Percentiles rank a stretch among this genome's conserved stretches.
These are phyloP conservation scores for Spermophilus dauricus DNA, from an alignment of 2,113 vertebrate species.

Conservation along the genomic window DNA sequence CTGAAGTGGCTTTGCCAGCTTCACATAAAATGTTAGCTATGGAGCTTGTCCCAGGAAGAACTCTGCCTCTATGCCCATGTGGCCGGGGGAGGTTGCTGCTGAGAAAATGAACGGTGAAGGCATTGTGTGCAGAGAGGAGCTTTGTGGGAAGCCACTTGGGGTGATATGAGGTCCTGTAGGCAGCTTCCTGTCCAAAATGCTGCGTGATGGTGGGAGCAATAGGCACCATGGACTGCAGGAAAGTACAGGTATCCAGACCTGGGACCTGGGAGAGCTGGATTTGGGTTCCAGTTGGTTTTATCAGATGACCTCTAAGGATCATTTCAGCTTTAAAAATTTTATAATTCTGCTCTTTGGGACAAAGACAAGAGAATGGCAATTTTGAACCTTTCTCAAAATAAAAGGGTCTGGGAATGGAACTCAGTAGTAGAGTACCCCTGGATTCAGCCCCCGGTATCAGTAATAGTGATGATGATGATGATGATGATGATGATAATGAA, in stretches of 20 bases:
- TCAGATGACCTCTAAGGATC: not conserved
- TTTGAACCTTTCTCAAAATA: not conserved
- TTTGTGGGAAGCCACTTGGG: not conserved
- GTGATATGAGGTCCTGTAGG: fast-evolving
- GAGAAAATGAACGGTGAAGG: fast-evolving
- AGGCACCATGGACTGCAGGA: not conserved
- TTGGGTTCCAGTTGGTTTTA: not conserved
- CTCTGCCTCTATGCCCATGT: not conserved
- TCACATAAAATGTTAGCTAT: not conserved
- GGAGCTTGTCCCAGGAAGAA: not conserved
- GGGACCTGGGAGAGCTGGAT: not conserved
- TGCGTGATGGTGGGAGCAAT: not conserved
- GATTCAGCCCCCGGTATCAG: not conserved
- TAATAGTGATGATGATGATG: not conserved
- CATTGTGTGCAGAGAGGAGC: not conserved
- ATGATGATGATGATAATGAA: not conserved
- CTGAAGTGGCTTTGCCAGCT: not conserved
- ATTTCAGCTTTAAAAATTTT: not conserved
- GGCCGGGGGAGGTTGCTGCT: fast-evolving
- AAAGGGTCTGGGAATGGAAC: not conserved
- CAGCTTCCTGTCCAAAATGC: not conserved
- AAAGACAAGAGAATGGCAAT: not conserved
- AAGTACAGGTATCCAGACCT: no score
- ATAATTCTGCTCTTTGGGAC: not conserved
- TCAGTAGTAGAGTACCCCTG: not conserved